Percentiles rank a stretch among this genome's conserved stretches.
phyloP scores from a whole-genome alignment of 2,113 vertebrate genomes.

The Platysteira castanea region DNA sequence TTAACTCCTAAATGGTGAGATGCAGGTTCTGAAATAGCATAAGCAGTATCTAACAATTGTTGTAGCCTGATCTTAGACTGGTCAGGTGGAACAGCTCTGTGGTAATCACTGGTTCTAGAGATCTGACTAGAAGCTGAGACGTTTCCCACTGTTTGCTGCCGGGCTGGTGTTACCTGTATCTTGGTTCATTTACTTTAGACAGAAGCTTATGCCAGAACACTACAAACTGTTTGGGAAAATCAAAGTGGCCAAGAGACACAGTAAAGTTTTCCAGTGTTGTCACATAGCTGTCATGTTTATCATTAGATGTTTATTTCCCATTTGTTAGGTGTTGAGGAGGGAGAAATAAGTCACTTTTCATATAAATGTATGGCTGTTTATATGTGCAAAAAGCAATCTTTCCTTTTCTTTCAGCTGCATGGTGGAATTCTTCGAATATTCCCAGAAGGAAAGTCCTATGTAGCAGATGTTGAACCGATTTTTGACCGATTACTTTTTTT shows the following conservation, averaged over 20 bases:
- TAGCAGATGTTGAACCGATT: constrained; percentile 89
- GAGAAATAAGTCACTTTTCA: neutral
- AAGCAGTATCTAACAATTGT: neutral
- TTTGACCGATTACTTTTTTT: constrained; percentile 94
- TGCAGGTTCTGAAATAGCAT: neutral
- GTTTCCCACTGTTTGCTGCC: neutral
- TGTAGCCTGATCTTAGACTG: neutral
- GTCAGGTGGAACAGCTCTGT: neutral
- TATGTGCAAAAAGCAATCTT: neutral
- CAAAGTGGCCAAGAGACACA: neutral
- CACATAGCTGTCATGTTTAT: neutral
- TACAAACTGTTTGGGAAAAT: neutral
- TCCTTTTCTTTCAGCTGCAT: constrained; percentile 76
- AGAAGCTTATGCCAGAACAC: neutral
- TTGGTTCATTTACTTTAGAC: neutral
- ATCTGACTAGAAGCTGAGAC: neutral
- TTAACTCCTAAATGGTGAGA: neutral
- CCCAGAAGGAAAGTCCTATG: constrained; percentile 86
- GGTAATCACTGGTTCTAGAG: neutral
- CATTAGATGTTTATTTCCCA: neutral
- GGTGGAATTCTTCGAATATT: constrained; percentile 92
- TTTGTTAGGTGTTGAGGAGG: neutral
- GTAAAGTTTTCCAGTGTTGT: neutral
- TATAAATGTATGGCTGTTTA: neutral
- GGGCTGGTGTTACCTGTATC: neutral